These are phyloP conservation scores for Pantherophis alleghaniensis DNA, from an alignment of 2,797 vertebrate genomes.

Conservation along the genomic window DNA sequence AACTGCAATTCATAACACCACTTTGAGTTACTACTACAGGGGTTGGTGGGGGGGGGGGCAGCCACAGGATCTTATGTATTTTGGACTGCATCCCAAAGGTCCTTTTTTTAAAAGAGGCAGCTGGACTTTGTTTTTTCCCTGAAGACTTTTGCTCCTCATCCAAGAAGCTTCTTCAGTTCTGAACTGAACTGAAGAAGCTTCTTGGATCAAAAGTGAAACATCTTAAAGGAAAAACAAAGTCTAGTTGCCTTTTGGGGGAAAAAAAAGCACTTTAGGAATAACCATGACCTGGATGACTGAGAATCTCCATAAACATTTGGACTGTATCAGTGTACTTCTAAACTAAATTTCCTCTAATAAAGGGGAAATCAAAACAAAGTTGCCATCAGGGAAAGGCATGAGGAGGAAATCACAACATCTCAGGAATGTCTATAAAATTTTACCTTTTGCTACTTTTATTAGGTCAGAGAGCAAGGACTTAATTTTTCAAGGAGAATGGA, in stretches of 20 bases:
- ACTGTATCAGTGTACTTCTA: conserved; percentile 71
- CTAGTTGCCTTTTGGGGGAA: no score
- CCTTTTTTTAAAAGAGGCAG: no score
- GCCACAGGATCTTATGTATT: conserved; percentile 1
- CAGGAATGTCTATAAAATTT: conserved; percentile 76
- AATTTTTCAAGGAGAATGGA: conserved; percentile 73
- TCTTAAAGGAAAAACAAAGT: no score
- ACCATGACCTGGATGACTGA: no score
- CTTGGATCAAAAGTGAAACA: no score
- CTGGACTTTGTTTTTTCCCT: no score
- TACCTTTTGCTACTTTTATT: conserved; percentile 71
- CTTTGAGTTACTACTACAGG: neutral
- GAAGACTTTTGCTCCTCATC: no score
- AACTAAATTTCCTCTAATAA: conserved; percentile 75
- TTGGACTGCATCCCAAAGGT: conserved; percentile 55
- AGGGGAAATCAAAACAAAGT: conserved; percentile 74
- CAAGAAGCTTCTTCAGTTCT: no score
- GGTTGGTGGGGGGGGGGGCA: no score
- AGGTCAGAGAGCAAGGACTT: conserved; percentile 62
- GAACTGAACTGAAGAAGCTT: no score
- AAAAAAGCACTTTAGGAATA: no score
- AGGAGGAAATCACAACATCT: conserved; percentile 38
- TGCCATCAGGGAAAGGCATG: conserved; percentile 55
- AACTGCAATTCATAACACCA: neutral
- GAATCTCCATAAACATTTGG: no score